These are phyloP conservation scores for Adelphocoris suturalis DNA, from an alignment of 2,888 invertebrate genomes.

Conservation along the genomic window DNA sequence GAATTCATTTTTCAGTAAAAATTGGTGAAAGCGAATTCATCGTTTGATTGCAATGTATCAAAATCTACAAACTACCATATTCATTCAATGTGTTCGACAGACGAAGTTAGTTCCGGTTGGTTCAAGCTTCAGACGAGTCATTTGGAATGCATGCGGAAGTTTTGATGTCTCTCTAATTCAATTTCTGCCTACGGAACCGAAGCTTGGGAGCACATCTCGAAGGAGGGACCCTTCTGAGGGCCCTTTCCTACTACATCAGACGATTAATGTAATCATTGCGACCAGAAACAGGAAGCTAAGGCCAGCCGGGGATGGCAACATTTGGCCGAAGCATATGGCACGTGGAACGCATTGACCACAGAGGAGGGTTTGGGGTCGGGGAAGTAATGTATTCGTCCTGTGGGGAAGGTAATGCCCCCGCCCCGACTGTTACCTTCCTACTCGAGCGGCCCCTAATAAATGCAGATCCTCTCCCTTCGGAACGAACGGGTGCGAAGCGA, in stretches of 20 bases:
- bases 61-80: too few species aligned
- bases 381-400: constrained; percentile 63
- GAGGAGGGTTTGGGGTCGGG: constrained; percentile 32
- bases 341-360: constrained; percentile 67
- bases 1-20: too few species aligned
- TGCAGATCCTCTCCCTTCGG: constrained; percentile 51
- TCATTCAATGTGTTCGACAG: too few species aligned
- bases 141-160: not conserved
- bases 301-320: constrained; percentile 37
- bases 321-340: constrained; percentile 67
- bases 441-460: constrained; percentile 5
- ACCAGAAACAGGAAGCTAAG: constrained; percentile 28
- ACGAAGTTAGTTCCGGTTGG: too few species aligned
- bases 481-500: not conserved
- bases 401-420: constrained; percentile 21
- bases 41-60: too few species aligned
- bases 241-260: not conserved
- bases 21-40: too few species aligned
- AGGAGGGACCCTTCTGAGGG: not conserved
- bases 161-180: constrained; percentile 21
- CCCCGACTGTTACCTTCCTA: not conserved
- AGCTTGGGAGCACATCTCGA: not conserved
- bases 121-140: not conserved
- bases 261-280: constrained; percentile 52
- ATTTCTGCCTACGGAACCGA: not conserved